Conservation (phyloP, 2,797 vertebrate genomes). For the Fundulus diaphanus region DNA sequence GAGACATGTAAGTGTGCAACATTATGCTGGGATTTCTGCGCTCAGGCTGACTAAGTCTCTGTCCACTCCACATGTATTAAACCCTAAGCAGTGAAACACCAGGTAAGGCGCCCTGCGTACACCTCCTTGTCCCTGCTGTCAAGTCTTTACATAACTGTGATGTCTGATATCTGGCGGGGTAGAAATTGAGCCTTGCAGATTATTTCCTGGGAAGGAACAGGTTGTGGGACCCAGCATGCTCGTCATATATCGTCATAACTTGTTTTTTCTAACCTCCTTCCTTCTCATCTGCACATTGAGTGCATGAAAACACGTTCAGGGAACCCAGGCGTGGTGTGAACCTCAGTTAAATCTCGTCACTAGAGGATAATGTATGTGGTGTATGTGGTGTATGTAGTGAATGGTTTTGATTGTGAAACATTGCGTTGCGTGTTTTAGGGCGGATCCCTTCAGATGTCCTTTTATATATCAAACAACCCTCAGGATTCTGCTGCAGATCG, state of each 20-base stretch:
- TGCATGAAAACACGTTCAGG: constrained; percentile 12
- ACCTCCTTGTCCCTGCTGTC: constrained; percentile 51
- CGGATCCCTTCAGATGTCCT: constrained; percentile 61
- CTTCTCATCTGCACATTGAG: constrained; percentile 24
- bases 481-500: constrained; percentile 52
- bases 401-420: constrained; percentile 64
- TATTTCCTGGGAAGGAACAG: constrained; percentile 10
- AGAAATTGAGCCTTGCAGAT: constrained; percentile 44
- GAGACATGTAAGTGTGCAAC: constrained; percentile 62
- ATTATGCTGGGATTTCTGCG: constrained; percentile 58
- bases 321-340: constrained; percentile 21
- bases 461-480: constrained; percentile 56
- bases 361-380: constrained; percentile 35
- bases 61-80: constrained; percentile 77
- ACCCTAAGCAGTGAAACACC: constrained; percentile 50
- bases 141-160: constrained; percentile 34
- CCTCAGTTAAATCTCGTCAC: constrained; percentile 21
- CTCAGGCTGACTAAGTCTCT: constrained; percentile 70
- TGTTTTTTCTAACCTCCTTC: constrained; percentile 34
- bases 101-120: constrained; percentile 42
- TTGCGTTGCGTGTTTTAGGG: constrained; percentile 54
- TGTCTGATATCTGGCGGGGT: constrained; percentile 27
- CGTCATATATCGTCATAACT: constrained; percentile 6
- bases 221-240: neutral
- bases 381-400: neutral